Percentiles rank a stretch among this genome's conserved stretches.
These are phyloP conservation scores for Notothenia rossii DNA, from an alignment of 2,113 vertebrate species.

Conservation along the genomic window DNA sequence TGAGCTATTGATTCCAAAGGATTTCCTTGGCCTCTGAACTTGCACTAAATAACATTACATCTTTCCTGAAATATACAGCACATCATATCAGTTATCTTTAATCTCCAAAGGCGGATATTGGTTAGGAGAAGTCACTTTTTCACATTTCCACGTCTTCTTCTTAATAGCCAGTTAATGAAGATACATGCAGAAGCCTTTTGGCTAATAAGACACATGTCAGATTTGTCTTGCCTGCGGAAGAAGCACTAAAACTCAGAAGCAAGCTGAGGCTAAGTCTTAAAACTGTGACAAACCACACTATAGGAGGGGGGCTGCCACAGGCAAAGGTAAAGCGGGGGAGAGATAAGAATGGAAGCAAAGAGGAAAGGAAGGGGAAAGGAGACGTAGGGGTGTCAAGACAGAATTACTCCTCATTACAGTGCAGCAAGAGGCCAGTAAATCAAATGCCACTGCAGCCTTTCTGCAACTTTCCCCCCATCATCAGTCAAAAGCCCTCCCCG, in stretches of 20 bases:
- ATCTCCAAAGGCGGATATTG: conserved; percentile 72
- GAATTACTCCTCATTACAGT: conserved; percentile 86
- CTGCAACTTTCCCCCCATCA: conserved; percentile 75
- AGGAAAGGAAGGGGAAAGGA: conserved; percentile 50
- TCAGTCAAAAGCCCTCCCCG: conserved; percentile 78
- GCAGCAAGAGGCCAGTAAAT: conserved; percentile 83
- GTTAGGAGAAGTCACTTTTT: conserved; percentile 72
- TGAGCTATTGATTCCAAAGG: conserved; percentile 38
- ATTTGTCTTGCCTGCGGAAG: conserved; percentile 65
- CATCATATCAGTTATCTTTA: conserved; percentile 69
- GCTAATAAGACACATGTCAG: conserved; percentile 83
- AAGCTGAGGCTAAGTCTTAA: conserved; percentile 61
- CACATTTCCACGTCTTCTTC: conserved; percentile 72
- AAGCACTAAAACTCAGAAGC: conserved; percentile 66
- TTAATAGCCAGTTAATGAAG: conserved; percentile 82
- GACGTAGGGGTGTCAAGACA: conserved; percentile 76
- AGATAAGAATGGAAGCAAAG: conserved; percentile 62
- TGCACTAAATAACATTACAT: conserved; percentile 62
- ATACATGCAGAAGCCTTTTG: conserved; percentile 77
- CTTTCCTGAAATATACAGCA: conserved; percentile 54
- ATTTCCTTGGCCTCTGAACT: conserved; percentile 75
- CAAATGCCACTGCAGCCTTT: conserved; percentile 75
- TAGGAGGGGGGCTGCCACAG: conserved; percentile 47
- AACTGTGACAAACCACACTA: conserved; percentile 68
- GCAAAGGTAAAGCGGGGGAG: conserved; percentile 67